Evolutionary conservation across 2,888 invertebrate genomes (phyloP), one percentile per base, ranked within the genome.

Genomic region (Drosophila paranaensis): DNA sequence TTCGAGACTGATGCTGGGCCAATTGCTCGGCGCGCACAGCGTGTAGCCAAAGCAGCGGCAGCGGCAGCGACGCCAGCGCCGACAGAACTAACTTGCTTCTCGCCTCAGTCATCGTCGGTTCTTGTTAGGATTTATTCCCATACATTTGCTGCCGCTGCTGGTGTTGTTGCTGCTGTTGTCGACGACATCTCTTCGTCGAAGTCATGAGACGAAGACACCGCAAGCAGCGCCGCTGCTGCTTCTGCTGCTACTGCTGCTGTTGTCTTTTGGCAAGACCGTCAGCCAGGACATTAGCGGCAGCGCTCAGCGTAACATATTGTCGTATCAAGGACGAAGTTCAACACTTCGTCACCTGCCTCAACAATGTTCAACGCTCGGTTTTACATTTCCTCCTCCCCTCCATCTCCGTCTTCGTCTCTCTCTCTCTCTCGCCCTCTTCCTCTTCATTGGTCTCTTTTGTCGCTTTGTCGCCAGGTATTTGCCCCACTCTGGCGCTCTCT

Each of bases 251-350:
- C 37, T 65, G 20, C 42, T 30, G 51, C 56, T 42, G 57, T 58
- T 69, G 71, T 77, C 67, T 62, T 66, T 66, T 76, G 64, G 33
- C 68, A 57, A 60, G 56, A 48, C 66, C 54, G 48, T 53, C 63
- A 61, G 62, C 58, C 50, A 58, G 60, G 48, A 60, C 58, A 63
- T 63, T 57, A 60, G 69, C 79, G 61, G 61, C 61, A 46, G 48
- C 53, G 65, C 72, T 63, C 69, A 72, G 69, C 67, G 67, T 77
- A 82, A 82, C 89, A 88, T 88, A 88, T 90, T 88, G 87, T 89
- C 88, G 88, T 74, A 83, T 90, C 90, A 88, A 88, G 89, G 90
- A 82, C 89, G 88, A 90, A 86, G 89, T 79, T 73, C 76, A 88
- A 75, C 76, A 82, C 90, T 89, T 85, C 82, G 81, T 74, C 79